Percentiles rank a stretch among this genome's conserved stretches.
These are phyloP conservation scores for Drosophila macrothrix DNA, from an alignment of 2,888 invertebrate species.

Conservation along the genomic window DNA sequence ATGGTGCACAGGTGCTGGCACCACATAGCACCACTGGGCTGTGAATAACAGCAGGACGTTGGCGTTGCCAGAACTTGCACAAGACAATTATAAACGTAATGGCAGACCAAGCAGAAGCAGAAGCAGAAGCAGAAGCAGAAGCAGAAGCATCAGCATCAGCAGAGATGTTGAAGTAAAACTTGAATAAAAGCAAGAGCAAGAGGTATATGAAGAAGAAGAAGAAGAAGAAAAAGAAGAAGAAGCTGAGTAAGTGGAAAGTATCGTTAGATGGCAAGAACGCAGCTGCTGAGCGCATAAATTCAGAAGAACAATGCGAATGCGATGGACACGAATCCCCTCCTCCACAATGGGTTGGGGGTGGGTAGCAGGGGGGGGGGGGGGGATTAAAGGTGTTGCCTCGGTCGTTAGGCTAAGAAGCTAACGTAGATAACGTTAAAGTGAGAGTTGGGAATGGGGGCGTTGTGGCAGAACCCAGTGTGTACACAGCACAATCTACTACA, in stretches of 20 bases:
- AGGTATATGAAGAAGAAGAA: constrained; percentile 14
- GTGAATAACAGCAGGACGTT: constrained; percentile 26
- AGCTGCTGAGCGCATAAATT: constrained; percentile 78
- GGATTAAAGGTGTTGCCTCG: constrained; percentile 54
- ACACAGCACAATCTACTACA: constrained; percentile 25
- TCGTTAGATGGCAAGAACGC: constrained; percentile 55
- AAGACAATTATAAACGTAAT: constrained; percentile 80
- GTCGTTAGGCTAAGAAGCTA: constrained; percentile 78
- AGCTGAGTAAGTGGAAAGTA: constrained; percentile 40
- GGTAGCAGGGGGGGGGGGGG: neutral
- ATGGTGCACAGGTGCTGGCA: constrained; percentile 48
- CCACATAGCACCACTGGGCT: constrained; percentile 24
- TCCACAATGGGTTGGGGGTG: neutral
- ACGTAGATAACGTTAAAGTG: constrained; percentile 58
- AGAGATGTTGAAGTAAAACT: constrained; percentile 13
- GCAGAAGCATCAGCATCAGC: neutral
- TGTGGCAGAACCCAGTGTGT: constrained; percentile 1
- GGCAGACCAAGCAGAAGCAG: constrained; percentile 48
- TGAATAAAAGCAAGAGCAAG: constrained; percentile 6
- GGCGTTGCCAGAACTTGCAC: constrained; percentile 68
- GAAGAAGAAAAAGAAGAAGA: constrained; percentile 7
- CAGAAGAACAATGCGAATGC: constrained; percentile 67
- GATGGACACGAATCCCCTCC: constrained; percentile 46
- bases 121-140: neutral
- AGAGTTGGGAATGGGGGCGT: neutral